Percentiles rank a stretch among this genome's conserved stretches.
Evolutionary conservation across 53 echinoderm and acorn worm genomes (phyloP).

Genomic region (Antedon mediterranea): DNA sequence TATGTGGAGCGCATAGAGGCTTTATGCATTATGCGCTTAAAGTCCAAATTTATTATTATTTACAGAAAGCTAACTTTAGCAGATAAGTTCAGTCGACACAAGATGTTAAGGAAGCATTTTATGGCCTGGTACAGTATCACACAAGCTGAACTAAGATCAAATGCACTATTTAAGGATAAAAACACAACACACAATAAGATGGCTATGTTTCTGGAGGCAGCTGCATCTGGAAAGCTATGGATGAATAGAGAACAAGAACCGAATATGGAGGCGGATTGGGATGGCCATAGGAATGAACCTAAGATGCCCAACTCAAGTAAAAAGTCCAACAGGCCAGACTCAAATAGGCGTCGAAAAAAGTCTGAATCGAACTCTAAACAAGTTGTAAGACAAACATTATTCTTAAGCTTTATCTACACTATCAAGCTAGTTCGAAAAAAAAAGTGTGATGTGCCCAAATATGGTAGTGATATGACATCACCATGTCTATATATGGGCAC

Average conservation of each 20-base stretch:
- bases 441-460: too few species aligned
- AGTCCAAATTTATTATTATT: not conserved
- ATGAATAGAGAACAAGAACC: conserved; percentile 38
- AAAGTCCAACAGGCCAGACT: too few species aligned
- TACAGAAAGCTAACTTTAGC: conserved; percentile 53
- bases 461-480: too few species aligned
- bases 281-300: conserved; percentile 6
- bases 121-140: conserved; percentile 42
- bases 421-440: too few species aligned
- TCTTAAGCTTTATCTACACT: too few species aligned
- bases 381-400: too few species aligned
- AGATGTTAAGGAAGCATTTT: conserved; percentile 43
- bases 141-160: not conserved
- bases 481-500: too few species aligned
- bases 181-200: conserved; percentile 54
- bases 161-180: conserved; percentile 16
- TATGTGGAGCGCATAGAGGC: not conserved
- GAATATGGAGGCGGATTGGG: not conserved
- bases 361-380: too few species aligned
- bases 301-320: conserved; percentile 37
- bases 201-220: conserved; percentile 87
- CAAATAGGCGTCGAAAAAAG: too few species aligned
- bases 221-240: conserved; percentile 93
- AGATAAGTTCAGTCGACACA: conserved; percentile 30
- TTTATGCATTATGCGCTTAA: too few species aligned